Percentiles rank a stretch among this genome's conserved stretches.
Evolutionary conservation across 2,797 vertebrate species (phyloP).

Genomic region (Coreius guichenoti): DNA sequence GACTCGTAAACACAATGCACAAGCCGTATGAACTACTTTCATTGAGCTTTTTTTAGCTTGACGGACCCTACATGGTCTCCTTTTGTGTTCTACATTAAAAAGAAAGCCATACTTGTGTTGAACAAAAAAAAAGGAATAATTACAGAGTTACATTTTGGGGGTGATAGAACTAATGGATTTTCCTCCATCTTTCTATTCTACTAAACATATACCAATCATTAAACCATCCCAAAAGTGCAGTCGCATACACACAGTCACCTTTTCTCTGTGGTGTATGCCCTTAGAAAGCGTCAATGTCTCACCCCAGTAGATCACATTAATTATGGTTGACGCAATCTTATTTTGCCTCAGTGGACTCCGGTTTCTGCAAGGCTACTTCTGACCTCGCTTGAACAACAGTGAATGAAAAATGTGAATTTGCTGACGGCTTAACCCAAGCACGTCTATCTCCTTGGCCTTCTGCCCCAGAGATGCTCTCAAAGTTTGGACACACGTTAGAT

Average conservation of each 20-base stretch:
- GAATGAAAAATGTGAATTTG: constrained; percentile 4
- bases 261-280: neutral
- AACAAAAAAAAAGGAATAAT: neutral
- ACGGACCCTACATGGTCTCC: neutral
- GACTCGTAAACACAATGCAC: neutral
- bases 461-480: constrained; percentile 25
- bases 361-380: constrained; percentile 21
- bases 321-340: constrained; percentile 12
- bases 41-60: neutral
- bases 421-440: neutral
- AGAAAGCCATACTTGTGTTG: neutral
- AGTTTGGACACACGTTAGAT: constrained; percentile 9
- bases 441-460: constrained; percentile 14
- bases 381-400: constrained; percentile 1
- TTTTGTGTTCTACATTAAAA: too few relatives aligned
- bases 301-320: constrained; percentile 9
- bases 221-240: neutral
- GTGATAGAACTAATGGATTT: neutral
- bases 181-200: neutral
- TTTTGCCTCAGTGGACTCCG: neutral
- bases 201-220: neutral
- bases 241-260: neutral
- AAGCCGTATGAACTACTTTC: neutral
- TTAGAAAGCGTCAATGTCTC: neutral
- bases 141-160: neutral